A percentile compares a stretch with the other conserved stretches of the same genome.
Conservation (phyloP, 2,797 vertebrate species). For the Cephalopachus bancanus region DNA sequence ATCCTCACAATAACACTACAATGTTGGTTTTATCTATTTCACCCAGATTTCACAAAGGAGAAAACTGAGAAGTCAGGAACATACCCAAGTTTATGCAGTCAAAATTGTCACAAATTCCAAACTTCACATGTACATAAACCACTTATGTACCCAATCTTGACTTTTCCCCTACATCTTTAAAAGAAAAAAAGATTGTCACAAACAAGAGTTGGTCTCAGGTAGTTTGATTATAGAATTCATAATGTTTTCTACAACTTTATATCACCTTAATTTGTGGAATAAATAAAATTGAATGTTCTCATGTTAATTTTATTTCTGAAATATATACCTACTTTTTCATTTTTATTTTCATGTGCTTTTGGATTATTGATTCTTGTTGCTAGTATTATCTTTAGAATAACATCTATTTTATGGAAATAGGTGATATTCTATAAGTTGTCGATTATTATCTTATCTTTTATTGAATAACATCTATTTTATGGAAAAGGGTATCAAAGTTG, state of each 20-base stretch:
- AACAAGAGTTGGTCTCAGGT: background rate
- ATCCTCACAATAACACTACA: no score
- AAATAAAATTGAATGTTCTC: background rate
- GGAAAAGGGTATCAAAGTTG: no score
- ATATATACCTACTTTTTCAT: background rate
- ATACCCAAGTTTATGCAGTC: background rate
- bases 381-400: background rate
- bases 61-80: background rate
- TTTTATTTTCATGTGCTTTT: background rate
- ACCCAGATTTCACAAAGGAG: background rate
- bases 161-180: no score
- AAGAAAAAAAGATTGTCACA: background rate
- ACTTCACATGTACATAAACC: no score
- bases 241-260: background rate
- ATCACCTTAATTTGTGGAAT: background rate
- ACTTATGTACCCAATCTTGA: no score
- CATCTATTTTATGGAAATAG: background rate
- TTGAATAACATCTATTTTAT: background rate
- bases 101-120: background rate
- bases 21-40: background rate
- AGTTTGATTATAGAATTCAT: background rate
- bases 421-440: no score
- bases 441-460: no score
- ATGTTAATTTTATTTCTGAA: background rate
- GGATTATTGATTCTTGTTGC: background rate